Base-by-base conservation (phyloP, 2,888 invertebrate species). In the Apeira syringaria region DNA sequence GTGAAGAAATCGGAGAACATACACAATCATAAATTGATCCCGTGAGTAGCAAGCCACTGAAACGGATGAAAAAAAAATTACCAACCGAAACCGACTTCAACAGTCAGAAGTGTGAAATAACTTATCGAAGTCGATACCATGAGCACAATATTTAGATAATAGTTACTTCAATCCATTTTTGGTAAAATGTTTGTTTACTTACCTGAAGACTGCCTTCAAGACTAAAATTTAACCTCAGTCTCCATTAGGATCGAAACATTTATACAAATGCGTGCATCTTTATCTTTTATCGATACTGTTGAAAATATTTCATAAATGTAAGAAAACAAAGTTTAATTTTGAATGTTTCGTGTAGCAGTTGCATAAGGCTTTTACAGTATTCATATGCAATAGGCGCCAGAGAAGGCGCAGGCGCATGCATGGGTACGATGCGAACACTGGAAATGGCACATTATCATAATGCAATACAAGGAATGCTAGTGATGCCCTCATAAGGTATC, bases 371-470 rank as follows among this genome's bases (percentile, higher is more conserved):
- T 64, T 65, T 59, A 22, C 29, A 29, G 28, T 29, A 15, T 34
- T n/a, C 15, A 42, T 35, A 5, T 7, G 30, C 24, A 32, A 40
- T 47, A 64, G 81, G 81, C 83, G 84, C 82, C 80, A 74, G 68
- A 49, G 67, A 66, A 59, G 70, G 71, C 74, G 72, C 72, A 59
- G 70, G 71, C 74, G 72, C 72, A 73, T 72, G 76, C 69, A 53
- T 63, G 64, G 50, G 67, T 75, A 75, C 73, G 78, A 79, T 76
- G 77, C 72, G 75, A 78, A 70, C 69, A 74, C 74, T 80, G 75
- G 71, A 84, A 85, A 84, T 83, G 80, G 80, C 82, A 75, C 74
- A 85, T 85, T 86, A 87, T 79, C 81, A 85, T 85, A 84, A 85
- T 82, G 80, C 78, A 80, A 78, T 72, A 78, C 74, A 70, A 64